Base-by-base conservation (phyloP, 2,797 vertebrate genomes). In the Lagocephalus sceleratus region DNA sequence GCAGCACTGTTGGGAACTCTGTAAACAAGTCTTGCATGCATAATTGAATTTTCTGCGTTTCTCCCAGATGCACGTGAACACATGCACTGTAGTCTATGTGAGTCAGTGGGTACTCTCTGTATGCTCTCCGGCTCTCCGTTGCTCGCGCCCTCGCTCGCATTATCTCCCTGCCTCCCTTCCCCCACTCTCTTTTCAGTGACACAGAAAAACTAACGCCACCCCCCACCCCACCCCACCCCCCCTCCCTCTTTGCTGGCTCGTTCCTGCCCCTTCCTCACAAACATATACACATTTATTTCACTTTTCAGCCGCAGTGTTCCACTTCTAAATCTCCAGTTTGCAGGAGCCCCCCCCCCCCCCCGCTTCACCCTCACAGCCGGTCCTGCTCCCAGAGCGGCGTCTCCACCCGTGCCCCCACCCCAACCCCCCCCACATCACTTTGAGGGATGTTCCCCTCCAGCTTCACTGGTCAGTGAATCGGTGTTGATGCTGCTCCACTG, bases 161-260 rank as follows among this genome's bases (percentile, higher is more conserved):
- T 87, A 85, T 87, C 85, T 79, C 70, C 63, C 52, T 51, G 65
- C 68, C 71, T 85, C 85, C 87, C 88, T 77, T 88, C 86, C 87
- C 83, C 86, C 89, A 86, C 82, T 83, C 85, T 78, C 78, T 87
- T 85, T 85, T 88, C 82, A 85, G 87, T 90, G 88, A 89, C 88
- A 90, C 88, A 91, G 87, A 92, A 92, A 90, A 88, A 79, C 79
- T 58, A 84, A 84, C 63, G 60, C 83, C 66, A 58, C 79, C 79
- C 81, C 82, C 79, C 78, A 69, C 75, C 78, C 70, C 62, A 54
- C 63, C 44, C 47, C 60, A 54, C 38, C 38, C 79, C 76, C 78
- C 81, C 79, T 77, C 71, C 76, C 78, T 68, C 63, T 54, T 62
- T 43, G 47, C 60, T 57, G 35, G 8, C 66, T 69, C 11, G 25